phyloP scores from a whole-genome alignment of 2,113 vertebrate species.

The Formicarius rufipectus region DNA sequence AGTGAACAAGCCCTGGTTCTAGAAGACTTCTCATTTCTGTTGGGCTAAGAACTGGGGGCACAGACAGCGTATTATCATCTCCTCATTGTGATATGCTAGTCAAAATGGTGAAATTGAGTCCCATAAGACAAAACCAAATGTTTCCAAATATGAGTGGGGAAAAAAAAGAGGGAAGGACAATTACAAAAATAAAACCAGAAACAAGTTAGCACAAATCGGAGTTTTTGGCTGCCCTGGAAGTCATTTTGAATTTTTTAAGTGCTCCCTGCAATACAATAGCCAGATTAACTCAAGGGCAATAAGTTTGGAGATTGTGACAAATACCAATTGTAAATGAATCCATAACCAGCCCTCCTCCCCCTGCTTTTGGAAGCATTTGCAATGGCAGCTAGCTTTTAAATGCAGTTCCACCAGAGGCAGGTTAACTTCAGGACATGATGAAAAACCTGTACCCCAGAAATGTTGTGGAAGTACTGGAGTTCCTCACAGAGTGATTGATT shows the following conservation, averaged over 20 bases:
- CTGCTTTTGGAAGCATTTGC: not conserved
- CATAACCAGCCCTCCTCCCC: not conserved
- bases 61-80: not conserved
- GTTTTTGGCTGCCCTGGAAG: not conserved
- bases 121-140: not conserved
- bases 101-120: not conserved
- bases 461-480: not conserved
- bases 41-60: not conserved
- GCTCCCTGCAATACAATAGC: not conserved
- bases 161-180: not conserved
- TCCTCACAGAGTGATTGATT: not conserved
- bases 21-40: not conserved
- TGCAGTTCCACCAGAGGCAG: not conserved
- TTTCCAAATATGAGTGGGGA: not conserved
- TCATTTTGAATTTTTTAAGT: not conserved
- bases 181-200: not conserved
- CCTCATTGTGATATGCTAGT: not conserved
- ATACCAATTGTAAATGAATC: not conserved
- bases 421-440: not conserved
- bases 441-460: not conserved
- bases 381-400: not conserved
- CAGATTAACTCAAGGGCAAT: not conserved
- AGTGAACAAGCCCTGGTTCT: not conserved
- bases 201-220: not conserved
- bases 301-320: not conserved